Conservation (phyloP, 2,888 invertebrate genomes). For the Plutella xylostella region DNA sequence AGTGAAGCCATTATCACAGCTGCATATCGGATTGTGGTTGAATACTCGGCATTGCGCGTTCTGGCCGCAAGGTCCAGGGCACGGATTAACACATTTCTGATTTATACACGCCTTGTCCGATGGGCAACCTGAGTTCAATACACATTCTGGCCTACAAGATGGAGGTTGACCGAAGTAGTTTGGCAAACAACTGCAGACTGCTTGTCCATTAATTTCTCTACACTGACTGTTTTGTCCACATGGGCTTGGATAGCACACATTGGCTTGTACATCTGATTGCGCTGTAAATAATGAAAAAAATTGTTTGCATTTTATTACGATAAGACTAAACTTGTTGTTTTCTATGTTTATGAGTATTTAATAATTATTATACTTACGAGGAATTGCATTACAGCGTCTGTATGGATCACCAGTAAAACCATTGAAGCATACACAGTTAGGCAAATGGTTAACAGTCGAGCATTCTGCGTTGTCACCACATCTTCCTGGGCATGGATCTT, state of each 20-base stretch:
- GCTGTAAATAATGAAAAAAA: slow-evolving; percentile 32
- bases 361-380: slow-evolving; percentile 34
- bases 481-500: slow-evolving; percentile 80
- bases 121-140: slow-evolving; percentile 75
- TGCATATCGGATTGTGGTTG: slow-evolving; percentile 79
- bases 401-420: slow-evolving; percentile 75
- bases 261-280: slow-evolving; percentile 40
- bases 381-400: slow-evolving; percentile 56
- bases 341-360: background rate
- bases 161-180: slow-evolving; percentile 77
- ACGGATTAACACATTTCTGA: slow-evolving; percentile 79
- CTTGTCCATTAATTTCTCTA: slow-evolving; percentile 67
- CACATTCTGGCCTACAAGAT: slow-evolving; percentile 75
- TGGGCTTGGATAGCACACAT: slow-evolving; percentile 69
- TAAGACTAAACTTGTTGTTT: background rate
- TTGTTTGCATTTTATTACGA: background rate
- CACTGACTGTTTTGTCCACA: slow-evolving; percentile 75
- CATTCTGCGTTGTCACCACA: slow-evolving; percentile 82
- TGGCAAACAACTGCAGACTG: slow-evolving; percentile 78
- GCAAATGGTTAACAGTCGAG: slow-evolving; percentile 76
- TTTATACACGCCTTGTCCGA: slow-evolving; percentile 74
- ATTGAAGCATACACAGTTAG: slow-evolving; percentile 73
- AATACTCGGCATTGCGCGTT: slow-evolving; percentile 78
- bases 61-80: slow-evolving; percentile 77
- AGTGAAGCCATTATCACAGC: slow-evolving; percentile 70